These are phyloP conservation scores for Alsophila aescularia DNA, from an alignment of 2,888 invertebrate genomes.

Conservation along the genomic window DNA sequence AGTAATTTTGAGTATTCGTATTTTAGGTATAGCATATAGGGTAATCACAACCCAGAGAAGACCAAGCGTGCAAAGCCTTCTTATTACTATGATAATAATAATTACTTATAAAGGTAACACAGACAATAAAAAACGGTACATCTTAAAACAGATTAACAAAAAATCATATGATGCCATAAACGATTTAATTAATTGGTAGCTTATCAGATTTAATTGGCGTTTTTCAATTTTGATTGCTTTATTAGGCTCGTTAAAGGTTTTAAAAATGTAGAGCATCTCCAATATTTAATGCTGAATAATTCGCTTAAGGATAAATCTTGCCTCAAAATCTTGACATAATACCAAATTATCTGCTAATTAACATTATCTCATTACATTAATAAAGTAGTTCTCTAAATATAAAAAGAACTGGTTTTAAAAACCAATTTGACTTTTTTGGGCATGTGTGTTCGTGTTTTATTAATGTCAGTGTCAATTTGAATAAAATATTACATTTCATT, in stretches of 20 bases:
- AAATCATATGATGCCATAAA: neutral
- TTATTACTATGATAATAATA: too few species aligned
- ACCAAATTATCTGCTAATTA: constrained; percentile 17
- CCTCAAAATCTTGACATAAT: neutral
- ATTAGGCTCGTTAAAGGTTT: neutral
- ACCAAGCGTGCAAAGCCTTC: too few species aligned
- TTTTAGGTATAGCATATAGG: too few species aligned
- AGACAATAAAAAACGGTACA: too few species aligned
- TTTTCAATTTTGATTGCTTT: too few species aligned
- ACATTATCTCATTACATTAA: constrained; percentile 27
- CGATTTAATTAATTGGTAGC: too few species aligned
- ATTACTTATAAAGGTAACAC: too few species aligned
- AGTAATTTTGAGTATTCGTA: too few species aligned
- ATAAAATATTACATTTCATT: constrained; percentile 28
- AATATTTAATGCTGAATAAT: neutral
- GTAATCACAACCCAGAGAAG: too few species aligned
- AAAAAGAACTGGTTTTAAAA: constrained; percentile 9
- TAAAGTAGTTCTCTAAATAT: constrained; percentile 26
- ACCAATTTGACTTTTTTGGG: constrained; percentile 13
- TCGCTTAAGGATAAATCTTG: neutral
- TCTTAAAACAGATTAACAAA: too few species aligned
- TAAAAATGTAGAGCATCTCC: neutral
- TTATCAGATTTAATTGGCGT: neutral
- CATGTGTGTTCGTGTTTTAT: constrained; percentile 22
- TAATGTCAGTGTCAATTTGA: constrained; percentile 27